phyloP scores from a whole-genome alignment of 2,113 vertebrate genomes.

The Falcunculus frontatus region DNA sequence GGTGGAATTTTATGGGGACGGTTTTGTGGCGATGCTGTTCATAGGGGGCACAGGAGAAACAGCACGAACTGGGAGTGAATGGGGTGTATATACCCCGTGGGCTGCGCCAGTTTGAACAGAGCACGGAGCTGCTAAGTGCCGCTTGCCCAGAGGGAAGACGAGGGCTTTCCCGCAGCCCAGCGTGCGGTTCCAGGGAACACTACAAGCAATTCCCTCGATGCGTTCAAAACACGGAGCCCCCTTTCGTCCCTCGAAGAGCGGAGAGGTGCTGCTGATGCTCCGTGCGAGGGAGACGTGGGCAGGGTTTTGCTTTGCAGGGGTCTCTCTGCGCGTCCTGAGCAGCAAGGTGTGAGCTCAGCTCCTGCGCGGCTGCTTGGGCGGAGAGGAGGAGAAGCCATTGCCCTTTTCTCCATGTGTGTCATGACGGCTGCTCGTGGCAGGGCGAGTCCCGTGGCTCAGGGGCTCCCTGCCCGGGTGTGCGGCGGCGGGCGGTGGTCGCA shows the following conservation, averaged over 20 bases:
- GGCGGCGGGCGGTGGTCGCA: background rate
- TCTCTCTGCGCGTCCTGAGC: background rate
- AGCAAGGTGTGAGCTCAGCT: background rate
- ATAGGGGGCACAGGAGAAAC: fast-evolving
- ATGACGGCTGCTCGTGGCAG: fast-evolving
- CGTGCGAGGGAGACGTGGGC: fast-evolving
- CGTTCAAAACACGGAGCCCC: fast-evolving
- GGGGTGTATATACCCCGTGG: fast-evolving
- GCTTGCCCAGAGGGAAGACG: fast-evolving
- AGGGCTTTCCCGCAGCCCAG: too few relatives aligned
- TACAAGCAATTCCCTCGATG: fast-evolving
- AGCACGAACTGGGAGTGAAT: too few relatives aligned
- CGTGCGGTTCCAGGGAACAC: fast-evolving
- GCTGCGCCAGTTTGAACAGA: too few relatives aligned
- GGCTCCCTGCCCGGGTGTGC: background rate
- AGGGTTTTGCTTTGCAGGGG: background rate
- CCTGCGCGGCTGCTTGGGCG: fast-evolving
- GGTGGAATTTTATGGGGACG: background rate
- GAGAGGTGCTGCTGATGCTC: background rate
- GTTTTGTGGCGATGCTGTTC: fast-evolving
- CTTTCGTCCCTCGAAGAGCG: fast-evolving
- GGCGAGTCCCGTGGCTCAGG: fast-evolving
- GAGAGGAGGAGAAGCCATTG: background rate
- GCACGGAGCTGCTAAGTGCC: fast-evolving
- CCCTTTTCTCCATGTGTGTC: fast-evolving